Percentiles rank a stretch among this genome's conserved stretches.
Conservation (phyloP, 1,140 invertebrate genomes). For the Phymorhynchus buccinoides region DNA sequence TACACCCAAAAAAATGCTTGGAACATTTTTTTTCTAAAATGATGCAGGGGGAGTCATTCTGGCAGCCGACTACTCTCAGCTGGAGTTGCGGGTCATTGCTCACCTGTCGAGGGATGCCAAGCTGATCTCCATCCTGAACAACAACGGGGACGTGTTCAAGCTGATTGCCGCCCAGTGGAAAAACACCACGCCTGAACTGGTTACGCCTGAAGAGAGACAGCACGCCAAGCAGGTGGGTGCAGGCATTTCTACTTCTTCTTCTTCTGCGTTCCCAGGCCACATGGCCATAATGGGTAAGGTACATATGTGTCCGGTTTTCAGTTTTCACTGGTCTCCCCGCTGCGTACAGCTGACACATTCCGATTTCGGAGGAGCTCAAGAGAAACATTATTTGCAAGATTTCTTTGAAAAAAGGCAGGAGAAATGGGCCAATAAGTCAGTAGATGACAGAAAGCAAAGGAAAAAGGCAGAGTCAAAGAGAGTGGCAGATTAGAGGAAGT, state of each 20-base stretch:
- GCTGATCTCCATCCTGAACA: slow-evolving; percentile 82
- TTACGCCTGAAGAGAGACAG: slow-evolving; percentile 84
- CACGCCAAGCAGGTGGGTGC: slow-evolving; percentile 83
- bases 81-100: slow-evolving; percentile 93
- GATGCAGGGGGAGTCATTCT: slow-evolving; percentile 78
- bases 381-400: too few relatives aligned
- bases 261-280: too few relatives aligned
- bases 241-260: background rate
- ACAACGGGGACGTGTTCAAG: slow-evolving; percentile 87
- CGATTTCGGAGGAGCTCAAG: too few relatives aligned
- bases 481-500: too few relatives aligned
- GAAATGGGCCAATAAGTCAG: too few relatives aligned
- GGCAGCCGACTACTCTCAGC: slow-evolving; percentile 95
- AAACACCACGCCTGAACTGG: slow-evolving; percentile 78
- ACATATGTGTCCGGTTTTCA: too few relatives aligned
- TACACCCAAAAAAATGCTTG: background rate
- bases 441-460: too few relatives aligned
- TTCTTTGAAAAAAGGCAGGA: too few relatives aligned
- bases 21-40: background rate
- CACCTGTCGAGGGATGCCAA: slow-evolving; percentile 88
- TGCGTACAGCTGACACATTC: too few relatives aligned
- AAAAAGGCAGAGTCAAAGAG: too few relatives aligned
- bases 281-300: too few relatives aligned
- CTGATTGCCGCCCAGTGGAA: slow-evolving; percentile 90
- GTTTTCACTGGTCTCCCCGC: too few relatives aligned